Evolutionary conservation across 2,113 vertebrate genomes (phyloP), one percentile per base, ranked within the genome.

Genomic region (Leptodactylus fuscus): DNA sequence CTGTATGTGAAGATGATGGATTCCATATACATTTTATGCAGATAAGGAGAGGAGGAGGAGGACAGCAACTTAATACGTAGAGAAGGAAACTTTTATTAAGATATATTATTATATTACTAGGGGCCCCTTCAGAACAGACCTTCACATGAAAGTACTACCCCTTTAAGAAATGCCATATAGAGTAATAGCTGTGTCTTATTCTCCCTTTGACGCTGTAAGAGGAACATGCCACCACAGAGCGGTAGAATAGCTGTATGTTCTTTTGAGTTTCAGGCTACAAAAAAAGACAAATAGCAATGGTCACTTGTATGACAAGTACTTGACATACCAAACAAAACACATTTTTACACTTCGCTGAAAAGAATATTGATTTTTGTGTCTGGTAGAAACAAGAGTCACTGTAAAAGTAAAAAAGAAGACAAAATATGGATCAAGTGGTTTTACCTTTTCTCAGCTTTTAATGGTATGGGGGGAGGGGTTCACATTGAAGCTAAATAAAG

Each of bases 291-390:
- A 80, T 80, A 44, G 53, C 11, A 58, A 38, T 27, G 53, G 77
- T 80, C 77, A n/a, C 53, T 60, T 60, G 53, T 80, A 80, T 80
- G 77, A 80, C 77, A 80, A 60, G 34, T 62, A 80, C 55, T 80
- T 62, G 77, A 80, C 77, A 80, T 80, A 80, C 53, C 53, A 60
- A 80, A 80, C 77, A 80, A 80, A 80, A 80, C 36, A 80, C 53
- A 80, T 80, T 80, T 80, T 80, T 62, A 80, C 77, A 80, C 77
- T 62, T 80, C 55, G 44, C 53, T 80, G 77, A 79, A 79, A 79
- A 79, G 51, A 58, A 60, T 79, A 79, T 79, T 60, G 76, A 79
- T 79, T 79, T 79, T 60, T 79, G 22, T 58, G 36, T 60, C 34
- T 79, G 13, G n/a, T 60, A 41, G 51, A 79, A 79, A 77, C 29